Evolutionary conservation across 2,113 vertebrate genomes (phyloP), one percentile per base, ranked within the genome.

Genomic region (Dryoscopus gambensis): DNA sequence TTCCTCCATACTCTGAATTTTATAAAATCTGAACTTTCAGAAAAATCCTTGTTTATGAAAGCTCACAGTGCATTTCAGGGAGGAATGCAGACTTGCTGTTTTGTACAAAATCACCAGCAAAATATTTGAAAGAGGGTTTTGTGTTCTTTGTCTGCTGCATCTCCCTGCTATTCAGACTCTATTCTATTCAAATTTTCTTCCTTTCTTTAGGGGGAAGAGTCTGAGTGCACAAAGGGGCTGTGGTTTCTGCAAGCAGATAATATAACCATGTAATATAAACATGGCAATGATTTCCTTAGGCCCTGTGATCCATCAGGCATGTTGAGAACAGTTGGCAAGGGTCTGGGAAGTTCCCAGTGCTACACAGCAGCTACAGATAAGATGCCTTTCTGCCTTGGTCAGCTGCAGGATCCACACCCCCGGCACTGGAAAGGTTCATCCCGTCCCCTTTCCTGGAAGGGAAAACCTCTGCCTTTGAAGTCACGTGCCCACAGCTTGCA

Each of bases 251-350:
- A 70, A 69, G 67, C 79, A 95, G 92, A 86, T 93, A 90, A 25
- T 83, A 79, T 79, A 80, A 52, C 74, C 53, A 11, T 31, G 74
- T 62, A 83, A 65, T 65, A 88, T 40, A 93, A 93, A 83, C 67
- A 76, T 33, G 85, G 67, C 94, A 90, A 69, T 90, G n/a, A 86
- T 92, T 97, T 96, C 64, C 64, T 88, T 83, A n/a, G 79, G 85
- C 79, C 80, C 68, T 84, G 71, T 77, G 85, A 84, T 95, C 92
- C 30, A 1, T 83, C 91, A 77, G 85, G 76, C 86, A 67, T 46
- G 55, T 88, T 90, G 71, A 85, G 94, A 95, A 37, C 87, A 79
- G 95, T 95, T 92, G 94, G 94, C 88, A 88, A 55, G 84, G 87
- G 42, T 49, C 85, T 92, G 75, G 94, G 90, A 83, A 44, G 88